A percentile compares a stretch with the other conserved stretches of the same genome.
Evolutionary conservation across 2,113 vertebrate genomes (phyloP).

Genomic region (Equus quagga): DNA sequence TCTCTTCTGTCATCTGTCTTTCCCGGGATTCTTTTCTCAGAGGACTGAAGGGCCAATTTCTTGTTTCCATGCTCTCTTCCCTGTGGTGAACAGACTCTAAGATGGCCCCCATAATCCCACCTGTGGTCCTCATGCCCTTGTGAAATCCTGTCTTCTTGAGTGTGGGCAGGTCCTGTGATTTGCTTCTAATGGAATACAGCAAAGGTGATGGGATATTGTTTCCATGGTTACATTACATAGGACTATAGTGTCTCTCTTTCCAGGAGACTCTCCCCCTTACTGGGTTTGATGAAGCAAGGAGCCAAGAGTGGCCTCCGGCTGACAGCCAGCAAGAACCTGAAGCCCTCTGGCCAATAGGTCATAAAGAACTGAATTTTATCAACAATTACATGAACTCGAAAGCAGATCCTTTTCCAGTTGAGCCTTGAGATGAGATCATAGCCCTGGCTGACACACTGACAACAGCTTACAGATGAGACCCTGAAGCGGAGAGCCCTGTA

Average conservation of each 20-base stretch:
- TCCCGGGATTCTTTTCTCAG: background rate
- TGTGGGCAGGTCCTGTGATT: background rate
- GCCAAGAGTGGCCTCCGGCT: background rate
- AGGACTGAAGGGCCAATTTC: background rate
- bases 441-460: background rate
- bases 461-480: background rate
- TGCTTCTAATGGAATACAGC: background rate
- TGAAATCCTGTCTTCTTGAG: background rate
- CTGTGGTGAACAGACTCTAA: background rate
- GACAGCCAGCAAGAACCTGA: background rate
- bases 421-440: background rate
- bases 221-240: background rate
- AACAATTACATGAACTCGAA: background rate
- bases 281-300: background rate
- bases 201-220: background rate
- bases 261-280: background rate
- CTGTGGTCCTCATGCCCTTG: background rate
- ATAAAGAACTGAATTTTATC: background rate
- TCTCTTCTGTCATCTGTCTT: background rate
- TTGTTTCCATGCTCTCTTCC: background rate
- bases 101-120: background rate
- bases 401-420: background rate
- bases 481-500: background rate
- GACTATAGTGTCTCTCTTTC: background rate
- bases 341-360: background rate